phyloP scores from a whole-genome alignment of 2,797 vertebrate genomes.

The Todus mexicanus region DNA sequence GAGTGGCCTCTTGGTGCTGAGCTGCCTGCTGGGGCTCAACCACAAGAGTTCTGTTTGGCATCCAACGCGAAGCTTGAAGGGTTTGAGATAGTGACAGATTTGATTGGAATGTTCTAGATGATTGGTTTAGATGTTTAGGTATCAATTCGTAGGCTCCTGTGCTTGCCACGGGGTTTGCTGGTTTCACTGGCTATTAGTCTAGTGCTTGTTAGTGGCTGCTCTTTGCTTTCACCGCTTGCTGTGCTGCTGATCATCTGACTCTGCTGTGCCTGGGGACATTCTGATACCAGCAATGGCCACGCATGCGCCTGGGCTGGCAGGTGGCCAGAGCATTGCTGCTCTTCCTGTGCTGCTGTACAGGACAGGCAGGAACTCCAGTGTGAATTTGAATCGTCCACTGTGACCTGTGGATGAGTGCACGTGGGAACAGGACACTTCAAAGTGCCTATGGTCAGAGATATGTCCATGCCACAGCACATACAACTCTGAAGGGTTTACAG shows the following conservation, averaged over 20 bases:
- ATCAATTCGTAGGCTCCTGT: too few species aligned
- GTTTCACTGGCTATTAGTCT: too few species aligned
- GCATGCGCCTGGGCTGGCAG: not conserved
- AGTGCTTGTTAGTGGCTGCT: not conserved
- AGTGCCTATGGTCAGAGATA: not conserved
- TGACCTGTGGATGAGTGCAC: not conserved
- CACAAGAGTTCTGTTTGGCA: too few species aligned
- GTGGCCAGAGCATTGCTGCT: not conserved
- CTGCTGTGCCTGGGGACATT: not conserved
- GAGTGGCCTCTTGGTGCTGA: too few species aligned
- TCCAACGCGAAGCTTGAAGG: too few species aligned
- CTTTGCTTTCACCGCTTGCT: not conserved
- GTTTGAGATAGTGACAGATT: too few species aligned
- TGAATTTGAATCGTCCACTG: not conserved
- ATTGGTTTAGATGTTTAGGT: too few species aligned
- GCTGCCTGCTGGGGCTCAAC: too few species aligned
- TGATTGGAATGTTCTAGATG: too few species aligned
- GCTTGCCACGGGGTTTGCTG: too few species aligned
- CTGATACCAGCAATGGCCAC: not conserved
- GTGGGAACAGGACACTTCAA: not conserved
- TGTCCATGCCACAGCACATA: not conserved
- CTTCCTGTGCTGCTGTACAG: not conserved
- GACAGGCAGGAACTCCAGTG: not conserved
- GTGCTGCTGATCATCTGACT: not conserved
- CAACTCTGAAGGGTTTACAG: not conserved